These are phyloP conservation scores for Acrossocheilus wenchowensis DNA, from an alignment of 2,797 vertebrate species.

Conservation along the genomic window DNA sequence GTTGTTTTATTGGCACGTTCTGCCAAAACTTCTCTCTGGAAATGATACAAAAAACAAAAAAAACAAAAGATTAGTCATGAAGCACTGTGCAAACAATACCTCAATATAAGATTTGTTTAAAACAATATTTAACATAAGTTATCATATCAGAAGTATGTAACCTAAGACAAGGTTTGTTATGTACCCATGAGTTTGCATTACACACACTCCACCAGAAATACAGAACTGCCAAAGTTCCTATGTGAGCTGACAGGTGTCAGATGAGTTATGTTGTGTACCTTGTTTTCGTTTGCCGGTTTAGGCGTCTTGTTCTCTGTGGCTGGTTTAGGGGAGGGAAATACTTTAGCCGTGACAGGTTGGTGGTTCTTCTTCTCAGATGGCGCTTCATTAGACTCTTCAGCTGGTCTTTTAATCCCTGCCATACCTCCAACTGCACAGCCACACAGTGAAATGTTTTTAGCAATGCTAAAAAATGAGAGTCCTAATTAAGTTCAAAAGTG, in stretches of 20 bases:
- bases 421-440: constrained; percentile 85
- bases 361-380: constrained; percentile 83
- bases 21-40: constrained; percentile 69
- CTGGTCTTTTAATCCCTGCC: constrained; percentile 87
- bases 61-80: not conserved
- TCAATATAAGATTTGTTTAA: not conserved
- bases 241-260: not conserved
- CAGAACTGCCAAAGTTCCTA: not conserved
- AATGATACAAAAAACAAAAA: not conserved
- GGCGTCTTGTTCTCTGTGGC: constrained; percentile 64
- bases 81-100: not conserved
- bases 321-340: constrained; percentile 67
- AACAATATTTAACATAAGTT: not conserved
- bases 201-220: not conserved
- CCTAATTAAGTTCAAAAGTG: not conserved
- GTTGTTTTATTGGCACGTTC: constrained; percentile 68
- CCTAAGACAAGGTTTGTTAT: not conserved
- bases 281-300: constrained; percentile 10
- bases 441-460: constrained; percentile 7
- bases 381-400: constrained; percentile 72
- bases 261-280: constrained; percentile 1
- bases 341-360: constrained; percentile 70
- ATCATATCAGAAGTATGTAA: not conserved
- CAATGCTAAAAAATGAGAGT: not conserved
- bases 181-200: not conserved